Evolutionary conservation across 2,888 invertebrate species (phyloP).

Genomic region (Liposcelis brunnea): DNA sequence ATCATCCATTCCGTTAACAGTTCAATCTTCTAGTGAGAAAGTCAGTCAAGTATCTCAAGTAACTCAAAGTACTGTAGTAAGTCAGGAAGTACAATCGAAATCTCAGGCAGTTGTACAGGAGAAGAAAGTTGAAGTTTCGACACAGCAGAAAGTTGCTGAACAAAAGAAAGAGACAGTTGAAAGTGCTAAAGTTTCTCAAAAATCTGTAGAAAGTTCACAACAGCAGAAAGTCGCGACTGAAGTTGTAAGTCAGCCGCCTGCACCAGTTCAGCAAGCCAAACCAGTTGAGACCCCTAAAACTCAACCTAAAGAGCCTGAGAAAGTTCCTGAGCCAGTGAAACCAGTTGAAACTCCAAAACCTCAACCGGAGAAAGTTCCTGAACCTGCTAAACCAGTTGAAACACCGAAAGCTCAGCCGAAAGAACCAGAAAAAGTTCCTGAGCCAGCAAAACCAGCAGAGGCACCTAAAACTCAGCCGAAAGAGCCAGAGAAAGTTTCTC

Average conservation of each 20-base stretch:
- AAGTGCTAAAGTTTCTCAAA: constrained; percentile 3
- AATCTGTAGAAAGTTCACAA: no score
- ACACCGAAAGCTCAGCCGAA: background rate
- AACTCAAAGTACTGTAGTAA: no score
- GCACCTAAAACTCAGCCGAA: background rate
- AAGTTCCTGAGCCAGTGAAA: background rate
- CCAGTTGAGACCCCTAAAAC: constrained; percentile 1
- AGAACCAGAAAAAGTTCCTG: background rate
- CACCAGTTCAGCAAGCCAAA: constrained; percentile 1
- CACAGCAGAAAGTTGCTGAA: background rate
- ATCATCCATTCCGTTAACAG: no score
- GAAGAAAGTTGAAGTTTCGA: no score
- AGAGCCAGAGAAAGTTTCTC: background rate
- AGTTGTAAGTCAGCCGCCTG: no score
- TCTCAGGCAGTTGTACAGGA: background rate
- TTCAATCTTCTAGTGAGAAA: no score
- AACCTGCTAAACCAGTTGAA: constrained; percentile 1
- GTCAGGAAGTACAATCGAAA: constrained; percentile 12
- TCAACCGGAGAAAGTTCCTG: constrained; percentile 10
- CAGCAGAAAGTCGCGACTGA: no score
- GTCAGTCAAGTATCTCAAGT: background rate
- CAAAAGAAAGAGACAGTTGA: constrained; percentile 18
- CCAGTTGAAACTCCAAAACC: constrained; percentile 7
- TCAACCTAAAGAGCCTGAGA: background rate
- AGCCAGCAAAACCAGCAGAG: constrained; percentile 20